These are phyloP conservation scores for Pelecanoides urinatrix DNA, from an alignment of 2,113 vertebrate genomes.

Conservation along the genomic window DNA sequence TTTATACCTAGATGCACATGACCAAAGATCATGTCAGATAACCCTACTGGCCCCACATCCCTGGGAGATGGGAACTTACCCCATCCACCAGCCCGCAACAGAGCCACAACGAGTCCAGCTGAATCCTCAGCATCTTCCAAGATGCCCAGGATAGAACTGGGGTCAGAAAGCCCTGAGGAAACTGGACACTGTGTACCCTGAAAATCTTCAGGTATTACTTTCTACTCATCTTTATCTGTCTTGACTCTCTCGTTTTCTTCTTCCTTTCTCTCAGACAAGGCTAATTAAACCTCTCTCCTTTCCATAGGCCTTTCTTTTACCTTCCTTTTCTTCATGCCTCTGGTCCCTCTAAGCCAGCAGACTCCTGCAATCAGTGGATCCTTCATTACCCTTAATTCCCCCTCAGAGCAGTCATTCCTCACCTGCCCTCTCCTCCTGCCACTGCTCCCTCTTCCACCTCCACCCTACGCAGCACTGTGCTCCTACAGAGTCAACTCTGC, in stretches of 20 bases:
- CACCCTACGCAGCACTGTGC: fast-evolving
- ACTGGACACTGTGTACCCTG: neutral
- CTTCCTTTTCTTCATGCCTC: neutral
- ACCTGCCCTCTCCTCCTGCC: neutral
- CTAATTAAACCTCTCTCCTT: neutral
- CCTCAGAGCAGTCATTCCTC: neutral
- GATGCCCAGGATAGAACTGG: neutral
- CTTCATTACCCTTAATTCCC: neutral
- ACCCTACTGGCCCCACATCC: neutral
- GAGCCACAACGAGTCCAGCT: neutral
- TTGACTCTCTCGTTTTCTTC: neutral
- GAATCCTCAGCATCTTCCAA: neutral
- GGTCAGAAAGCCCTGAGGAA: neutral
- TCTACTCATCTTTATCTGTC: neutral
- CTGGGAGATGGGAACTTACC: neutral
- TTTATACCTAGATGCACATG: neutral
- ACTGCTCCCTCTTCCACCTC: neutral
- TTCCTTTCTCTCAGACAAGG: neutral
- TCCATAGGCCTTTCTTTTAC: neutral
- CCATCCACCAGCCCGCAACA: neutral
- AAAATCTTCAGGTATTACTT: neutral
- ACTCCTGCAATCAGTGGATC: neutral
- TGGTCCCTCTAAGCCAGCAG: neutral
- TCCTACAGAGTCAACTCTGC: neutral
- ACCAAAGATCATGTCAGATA: neutral